Conservation (phyloP, 1,140 invertebrate species). For the Psix sp. region DNA sequence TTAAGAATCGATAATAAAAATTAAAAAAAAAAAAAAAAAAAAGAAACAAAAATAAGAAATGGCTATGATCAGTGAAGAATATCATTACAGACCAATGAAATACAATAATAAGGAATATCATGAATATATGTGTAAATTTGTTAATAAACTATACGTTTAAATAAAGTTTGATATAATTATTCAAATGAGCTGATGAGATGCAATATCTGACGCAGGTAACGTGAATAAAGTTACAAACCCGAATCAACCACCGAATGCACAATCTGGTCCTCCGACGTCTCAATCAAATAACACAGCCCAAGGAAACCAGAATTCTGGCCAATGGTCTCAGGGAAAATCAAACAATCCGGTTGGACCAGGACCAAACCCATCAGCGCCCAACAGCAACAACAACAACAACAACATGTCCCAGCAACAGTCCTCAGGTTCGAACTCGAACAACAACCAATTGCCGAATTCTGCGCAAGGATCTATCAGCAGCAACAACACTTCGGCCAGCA, state of each 20-base stretch:
- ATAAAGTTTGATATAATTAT: too few relatives aligned
- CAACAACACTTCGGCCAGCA: slow-evolving; percentile 77
- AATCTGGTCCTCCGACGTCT: slow-evolving; percentile 72
- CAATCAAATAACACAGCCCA: slow-evolving; percentile 71
- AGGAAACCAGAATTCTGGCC: slow-evolving; percentile 71
- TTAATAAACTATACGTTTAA: too few relatives aligned
- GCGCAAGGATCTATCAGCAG: slow-evolving; percentile 64
- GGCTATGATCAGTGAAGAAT: too few relatives aligned
- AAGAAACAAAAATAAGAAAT: too few relatives aligned
- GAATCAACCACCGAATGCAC: slow-evolving; percentile 73
- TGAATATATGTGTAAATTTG: too few relatives aligned
- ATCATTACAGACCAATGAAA: too few relatives aligned
- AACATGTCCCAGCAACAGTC: slow-evolving; percentile 62
- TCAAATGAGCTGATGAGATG: too few relatives aligned
- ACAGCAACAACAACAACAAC: slow-evolving; percentile 72
- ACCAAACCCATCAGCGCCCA: slow-evolving; percentile 68
- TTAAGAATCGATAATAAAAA: too few relatives aligned
- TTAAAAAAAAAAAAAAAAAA: too few relatives aligned
- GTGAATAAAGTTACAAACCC: slow-evolving; percentile 72
- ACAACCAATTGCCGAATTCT: slow-evolving; percentile 65
- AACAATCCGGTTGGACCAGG: slow-evolving; percentile 70
- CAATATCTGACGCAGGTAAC: too few relatives aligned
- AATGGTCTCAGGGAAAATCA: slow-evolving; percentile 75
- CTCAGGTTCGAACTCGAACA: slow-evolving; percentile 62
- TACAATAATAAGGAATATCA: too few relatives aligned